Base-by-base conservation (phyloP, 1,140 invertebrate genomes). In the Ericerus pela region DNA sequence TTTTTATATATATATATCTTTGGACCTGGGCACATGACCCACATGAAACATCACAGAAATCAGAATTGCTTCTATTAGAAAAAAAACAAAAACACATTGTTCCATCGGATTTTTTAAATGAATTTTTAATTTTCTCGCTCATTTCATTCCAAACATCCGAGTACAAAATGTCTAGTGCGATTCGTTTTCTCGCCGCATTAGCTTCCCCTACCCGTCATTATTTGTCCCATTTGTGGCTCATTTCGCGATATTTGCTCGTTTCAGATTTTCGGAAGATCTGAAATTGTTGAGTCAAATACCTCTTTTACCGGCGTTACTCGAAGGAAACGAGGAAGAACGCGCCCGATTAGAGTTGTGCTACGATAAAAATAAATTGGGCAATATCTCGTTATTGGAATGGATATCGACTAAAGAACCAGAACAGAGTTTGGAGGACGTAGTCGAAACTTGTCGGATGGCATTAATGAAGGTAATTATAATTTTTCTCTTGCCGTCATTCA, bases 401-500 rank as follows among this genome's bases (percentile, higher is more conserved):
- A 88, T 92, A 22, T 77, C 80, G 11, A 77, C 80, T 0, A 80
- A 87, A 63, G 87, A 90, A 61, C 83, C 81, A 65, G 79, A 85
- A 58, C 81, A 78, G 41, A 79, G 79, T 41, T 65, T 93, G n/a
- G 79, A 86, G 56, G 76, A 84, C 57, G 79, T 93, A 61, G 79
- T 81, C 2, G 80, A 88, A 33, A 78, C 81, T 59, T 90, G 88
- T 65, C 71, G 76, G 18, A 77, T 79, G 59, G 82, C 79, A 11
- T 63, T 91, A 53, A 76, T 81, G 51, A 76, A 79, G 51, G 69
- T 73, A 59, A 27, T 33, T 57, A 22, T n/a, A n/a, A n/a, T n/a
- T n/a, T n/a, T n/a, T n/a, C n/a, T n/a, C n/a, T n/a, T n/a, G n/a
- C n/a, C n/a, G n/a, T n/a, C n/a, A n/a, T n/a, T n/a, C n/a, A n/a